A percentile compares a stretch with the other conserved stretches of the same genome.
These are phyloP conservation scores for Melitaea cinxia DNA, from an alignment of 1,140 invertebrate genomes.

Conservation along the genomic window DNA sequence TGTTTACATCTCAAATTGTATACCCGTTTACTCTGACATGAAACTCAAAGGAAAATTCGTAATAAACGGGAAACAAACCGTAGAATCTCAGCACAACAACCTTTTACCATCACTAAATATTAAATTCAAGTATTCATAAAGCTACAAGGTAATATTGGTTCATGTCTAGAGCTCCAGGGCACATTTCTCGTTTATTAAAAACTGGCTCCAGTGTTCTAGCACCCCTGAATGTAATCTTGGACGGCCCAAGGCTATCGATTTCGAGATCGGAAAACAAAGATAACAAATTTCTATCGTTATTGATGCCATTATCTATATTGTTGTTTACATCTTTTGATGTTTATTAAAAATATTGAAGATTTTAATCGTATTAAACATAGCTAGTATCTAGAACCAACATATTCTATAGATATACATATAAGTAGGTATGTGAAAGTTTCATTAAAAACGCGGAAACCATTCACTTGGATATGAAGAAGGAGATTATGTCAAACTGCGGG, in stretches of 20 bases:
- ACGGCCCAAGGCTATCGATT: slow-evolving; percentile 63
- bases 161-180: slow-evolving; percentile 32
- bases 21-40: slow-evolving; percentile 7
- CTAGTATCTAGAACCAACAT: too few relatives aligned
- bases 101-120: slow-evolving; percentile 14
- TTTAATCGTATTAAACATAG: too few relatives aligned
- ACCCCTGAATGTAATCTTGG: slow-evolving; percentile 51
- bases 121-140: slow-evolving; percentile 18
- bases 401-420: too few relatives aligned
- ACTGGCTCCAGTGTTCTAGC: slow-evolving; percentile 46
- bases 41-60: slow-evolving; percentile 10
- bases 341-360: not conserved
- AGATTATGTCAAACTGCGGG: too few relatives aligned
- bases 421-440: too few relatives aligned
- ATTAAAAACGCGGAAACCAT: too few relatives aligned
- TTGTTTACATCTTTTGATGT: slow-evolving; percentile 12
- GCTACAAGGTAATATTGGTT: slow-evolving; percentile 21
- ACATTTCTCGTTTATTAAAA: slow-evolving; percentile 66
- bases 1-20: slow-evolving; percentile 9
- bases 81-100: slow-evolving; percentile 3
- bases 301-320: slow-evolving; percentile 11
- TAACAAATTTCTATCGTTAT: slow-evolving; percentile 60
- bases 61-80: slow-evolving; percentile 13
- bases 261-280: slow-evolving; percentile 68
- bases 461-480: too few relatives aligned